Evolutionary conservation across 1,140 invertebrate species (phyloP).

Genomic region (Papilio xuthus): DNA sequence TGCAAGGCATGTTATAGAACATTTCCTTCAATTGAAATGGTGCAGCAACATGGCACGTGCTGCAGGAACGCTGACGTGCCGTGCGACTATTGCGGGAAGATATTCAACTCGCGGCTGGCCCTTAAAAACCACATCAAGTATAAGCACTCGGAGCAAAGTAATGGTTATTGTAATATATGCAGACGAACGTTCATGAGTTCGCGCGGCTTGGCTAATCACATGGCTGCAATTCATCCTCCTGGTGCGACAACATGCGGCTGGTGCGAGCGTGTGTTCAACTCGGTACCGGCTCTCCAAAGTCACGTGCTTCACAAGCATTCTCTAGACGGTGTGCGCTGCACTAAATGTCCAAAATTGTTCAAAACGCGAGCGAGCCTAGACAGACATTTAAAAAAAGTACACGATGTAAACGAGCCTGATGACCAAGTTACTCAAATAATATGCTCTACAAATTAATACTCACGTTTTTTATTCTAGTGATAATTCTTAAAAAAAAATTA

Average conservation of each 20-base stretch:
- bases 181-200: constrained; percentile 55
- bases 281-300: constrained; percentile 54
- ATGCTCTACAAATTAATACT: not conserved
- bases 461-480: not conserved
- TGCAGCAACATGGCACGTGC: constrained; percentile 46
- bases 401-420: constrained; percentile 40
- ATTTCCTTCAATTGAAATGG: constrained; percentile 49
- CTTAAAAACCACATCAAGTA: constrained; percentile 67
- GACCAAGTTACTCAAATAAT: not conserved
- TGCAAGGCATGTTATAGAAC: constrained; percentile 64
- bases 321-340: constrained; percentile 47
- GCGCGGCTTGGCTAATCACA: constrained; percentile 60
- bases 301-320: constrained; percentile 62
- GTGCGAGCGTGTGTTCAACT: constrained; percentile 58
- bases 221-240: constrained; percentile 53
- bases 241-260: constrained; percentile 51
- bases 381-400: constrained; percentile 52
- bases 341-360: constrained; percentile 57
- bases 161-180: constrained; percentile 58
- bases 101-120: constrained; percentile 56
- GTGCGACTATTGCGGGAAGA: constrained; percentile 57
- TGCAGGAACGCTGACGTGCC: constrained; percentile 53
- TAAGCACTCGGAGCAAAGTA: constrained; percentile 56
- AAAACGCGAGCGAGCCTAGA: constrained; percentile 45
- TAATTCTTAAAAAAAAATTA: not conserved